Evolutionary conservation across 2,113 vertebrate genomes (phyloP).

Genomic region (Pygoscelis adeliae): DNA sequence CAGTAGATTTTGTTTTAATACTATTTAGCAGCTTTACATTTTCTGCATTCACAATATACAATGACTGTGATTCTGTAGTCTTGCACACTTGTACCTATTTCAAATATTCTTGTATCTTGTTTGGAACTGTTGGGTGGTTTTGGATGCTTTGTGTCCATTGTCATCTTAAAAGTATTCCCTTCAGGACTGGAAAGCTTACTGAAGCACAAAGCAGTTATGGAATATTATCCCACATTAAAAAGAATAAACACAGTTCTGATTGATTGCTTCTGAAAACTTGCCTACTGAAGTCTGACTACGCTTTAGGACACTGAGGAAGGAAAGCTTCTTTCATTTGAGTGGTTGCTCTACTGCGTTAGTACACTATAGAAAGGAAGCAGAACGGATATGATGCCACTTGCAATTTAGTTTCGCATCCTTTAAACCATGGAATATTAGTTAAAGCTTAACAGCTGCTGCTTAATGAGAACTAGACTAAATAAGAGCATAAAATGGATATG

Average conservation of each 20-base stretch:
- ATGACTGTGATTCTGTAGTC: neutral
- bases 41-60: neutral
- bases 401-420: neutral
- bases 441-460: neutral
- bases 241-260: neutral
- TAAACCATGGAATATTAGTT: neutral
- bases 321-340: neutral
- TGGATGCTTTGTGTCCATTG: neutral
- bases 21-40: neutral
- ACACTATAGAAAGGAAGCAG: neutral
- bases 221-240: neutral
- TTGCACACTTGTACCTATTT: neutral
- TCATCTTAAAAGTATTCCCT: neutral
- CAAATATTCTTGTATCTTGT: neutral
- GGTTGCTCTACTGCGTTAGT: neutral
- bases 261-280: neutral
- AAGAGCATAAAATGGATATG: neutral
- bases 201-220: neutral
- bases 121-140: neutral
- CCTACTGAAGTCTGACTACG: neutral
- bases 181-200: neutral
- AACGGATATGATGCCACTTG: neutral
- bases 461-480: neutral
- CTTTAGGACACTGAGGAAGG: neutral
- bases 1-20: neutral